Percentiles rank a stretch among this genome's conserved stretches.
These are phyloP conservation scores for Philotrypesis tridentata DNA, from an alignment of 1,140 invertebrate genomes.

Conservation along the genomic window DNA sequence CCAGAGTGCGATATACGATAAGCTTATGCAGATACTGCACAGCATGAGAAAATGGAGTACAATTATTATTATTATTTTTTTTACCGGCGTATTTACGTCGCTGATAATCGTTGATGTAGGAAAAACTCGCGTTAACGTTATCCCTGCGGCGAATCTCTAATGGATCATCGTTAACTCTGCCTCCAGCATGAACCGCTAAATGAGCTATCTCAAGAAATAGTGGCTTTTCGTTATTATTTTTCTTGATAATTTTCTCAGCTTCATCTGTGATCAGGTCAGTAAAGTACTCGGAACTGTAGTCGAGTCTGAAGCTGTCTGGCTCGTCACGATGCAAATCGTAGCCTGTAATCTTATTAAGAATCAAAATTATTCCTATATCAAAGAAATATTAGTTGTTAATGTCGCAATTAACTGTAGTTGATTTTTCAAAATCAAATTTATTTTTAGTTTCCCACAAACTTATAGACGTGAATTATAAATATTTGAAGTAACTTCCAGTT, in stretches of 20 bases:
- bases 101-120: slow-evolving; percentile 74
- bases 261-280: slow-evolving; percentile 77
- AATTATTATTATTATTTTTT: background rate
- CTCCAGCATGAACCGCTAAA: slow-evolving; percentile 76
- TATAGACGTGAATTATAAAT: too few relatives aligned
- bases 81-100: slow-evolving; percentile 77
- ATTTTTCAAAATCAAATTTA: too few relatives aligned
- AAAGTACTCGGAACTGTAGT: slow-evolving; percentile 74
- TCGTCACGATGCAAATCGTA: slow-evolving; percentile 73
- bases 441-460: background rate
- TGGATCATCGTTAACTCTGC: slow-evolving; percentile 52
- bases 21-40: too few relatives aligned
- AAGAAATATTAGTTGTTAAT: too few relatives aligned
- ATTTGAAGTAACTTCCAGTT: too few relatives aligned
- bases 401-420: too few relatives aligned
- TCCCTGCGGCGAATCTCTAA: slow-evolving; percentile 74
- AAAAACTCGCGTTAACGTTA: slow-evolving; percentile 75
- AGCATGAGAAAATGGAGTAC: too few relatives aligned
- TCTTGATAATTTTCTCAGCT: slow-evolving; percentile 74
- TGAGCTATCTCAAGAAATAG: slow-evolving; percentile 79
- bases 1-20: too few relatives aligned
- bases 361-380: too few relatives aligned
- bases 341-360: slow-evolving; percentile 65
- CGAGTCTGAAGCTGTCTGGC: slow-evolving; percentile 58
- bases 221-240: slow-evolving; percentile 72